These are phyloP conservation scores for Madoqua kirkii DNA, from an alignment of 2,113 vertebrate genomes.

Conservation along the genomic window DNA sequence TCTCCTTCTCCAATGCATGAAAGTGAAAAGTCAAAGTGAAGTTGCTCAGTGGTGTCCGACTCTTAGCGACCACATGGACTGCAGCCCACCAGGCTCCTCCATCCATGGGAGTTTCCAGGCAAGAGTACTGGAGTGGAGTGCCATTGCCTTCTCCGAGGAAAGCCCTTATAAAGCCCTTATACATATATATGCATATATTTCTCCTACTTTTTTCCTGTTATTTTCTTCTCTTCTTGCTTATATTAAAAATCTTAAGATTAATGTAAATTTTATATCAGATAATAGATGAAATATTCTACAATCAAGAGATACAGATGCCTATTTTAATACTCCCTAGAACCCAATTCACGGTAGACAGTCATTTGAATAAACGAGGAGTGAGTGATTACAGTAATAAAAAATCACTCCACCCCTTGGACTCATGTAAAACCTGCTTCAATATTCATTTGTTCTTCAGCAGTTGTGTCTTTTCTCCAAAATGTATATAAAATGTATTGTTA, in stretches of 20 bases:
- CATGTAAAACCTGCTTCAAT: neutral
- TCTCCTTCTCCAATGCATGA: too few species aligned
- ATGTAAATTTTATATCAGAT: neutral
- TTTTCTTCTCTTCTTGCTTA: neutral
- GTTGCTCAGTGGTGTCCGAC: too few species aligned
- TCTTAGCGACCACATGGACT: too few species aligned
- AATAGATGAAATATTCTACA: neutral
- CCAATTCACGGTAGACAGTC: neutral
- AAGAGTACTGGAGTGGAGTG: too few species aligned
- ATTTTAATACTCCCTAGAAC: neutral
- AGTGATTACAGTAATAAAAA: neutral
- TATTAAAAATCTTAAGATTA: constrained; percentile 12
- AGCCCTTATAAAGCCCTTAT: neutral
- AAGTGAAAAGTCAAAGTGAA: too few species aligned
- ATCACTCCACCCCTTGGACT: neutral
- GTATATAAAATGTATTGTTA: neutral
- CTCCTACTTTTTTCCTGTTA: neutral
- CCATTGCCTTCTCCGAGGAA: too few species aligned
- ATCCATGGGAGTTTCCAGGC: too few species aligned
- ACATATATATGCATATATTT: neutral
- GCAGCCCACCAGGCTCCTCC: too few species aligned
- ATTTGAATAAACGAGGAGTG: neutral
- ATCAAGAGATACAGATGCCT: neutral
- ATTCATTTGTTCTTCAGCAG: neutral
- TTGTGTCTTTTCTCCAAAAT: neutral